Evolutionary conservation across 2,888 invertebrate genomes (phyloP).

Genomic region (Trichacis sp.): DNA sequence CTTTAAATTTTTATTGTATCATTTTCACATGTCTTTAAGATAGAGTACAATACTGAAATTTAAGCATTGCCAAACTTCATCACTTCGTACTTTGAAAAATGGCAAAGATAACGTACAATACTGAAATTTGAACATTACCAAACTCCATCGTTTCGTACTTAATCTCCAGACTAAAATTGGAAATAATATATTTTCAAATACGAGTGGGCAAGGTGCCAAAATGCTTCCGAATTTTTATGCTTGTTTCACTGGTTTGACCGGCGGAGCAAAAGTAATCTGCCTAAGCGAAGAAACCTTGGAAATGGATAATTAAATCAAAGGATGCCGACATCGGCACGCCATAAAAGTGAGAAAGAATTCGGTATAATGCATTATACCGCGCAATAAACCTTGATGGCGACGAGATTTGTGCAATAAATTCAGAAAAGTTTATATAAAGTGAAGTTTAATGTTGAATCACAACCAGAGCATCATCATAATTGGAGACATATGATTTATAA

Average conservation of each 20-base stretch:
- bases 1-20: too few relatives aligned
- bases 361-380: slow-evolving; percentile 61
- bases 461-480: background rate
- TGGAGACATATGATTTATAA: too few relatives aligned
- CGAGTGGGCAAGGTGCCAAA: slow-evolving; percentile 38
- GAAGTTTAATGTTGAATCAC: slow-evolving; percentile 7
- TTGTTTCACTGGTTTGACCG: slow-evolving; percentile 38
- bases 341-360: slow-evolving; percentile 63
- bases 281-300: slow-evolving; percentile 44
- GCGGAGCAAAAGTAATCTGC: slow-evolving; percentile 36
- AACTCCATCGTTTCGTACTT: background rate
- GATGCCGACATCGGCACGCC: slow-evolving; percentile 65
- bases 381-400: slow-evolving; percentile 61
- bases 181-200: too few relatives aligned
- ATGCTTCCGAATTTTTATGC: slow-evolving; percentile 46
- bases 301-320: slow-evolving; percentile 67
- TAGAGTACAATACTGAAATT: too few relatives aligned
- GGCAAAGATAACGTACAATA: too few relatives aligned
- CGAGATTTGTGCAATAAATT: slow-evolving; percentile 34
- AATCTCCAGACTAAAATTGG: background rate
- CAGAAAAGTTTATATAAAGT: slow-evolving; percentile 34
- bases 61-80: background rate
- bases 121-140: background rate
- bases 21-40: too few relatives aligned
- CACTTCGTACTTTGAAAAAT: background rate